Base-by-base conservation (phyloP, 2,888 invertebrate genomes). In the Microctonus brassicae region DNA sequence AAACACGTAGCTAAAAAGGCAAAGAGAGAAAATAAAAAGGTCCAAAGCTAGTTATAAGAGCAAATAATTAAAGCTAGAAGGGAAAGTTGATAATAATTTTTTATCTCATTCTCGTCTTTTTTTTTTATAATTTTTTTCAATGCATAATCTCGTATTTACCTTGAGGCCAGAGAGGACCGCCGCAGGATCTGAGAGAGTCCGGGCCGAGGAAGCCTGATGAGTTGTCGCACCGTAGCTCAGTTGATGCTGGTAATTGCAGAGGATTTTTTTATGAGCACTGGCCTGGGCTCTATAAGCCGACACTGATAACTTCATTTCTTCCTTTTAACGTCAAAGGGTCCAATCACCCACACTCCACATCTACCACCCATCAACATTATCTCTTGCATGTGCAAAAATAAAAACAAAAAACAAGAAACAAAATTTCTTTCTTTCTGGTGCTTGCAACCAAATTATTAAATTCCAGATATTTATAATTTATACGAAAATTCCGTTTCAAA, bases 281-380 rank as follows among this genome's bases (percentile, higher is more conserved):
- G 95, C 94, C 89, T 95, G 95, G 86, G 95, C 95, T 88, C 95
- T 92, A 88, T 94, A 95, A 84, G 95, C 95, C 84, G 95, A 95
- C 84, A 95, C 95, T 88, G 95, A 95, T 86, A 95, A 90, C 92
- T 95, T 95, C 95, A 95, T 95, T 84, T 84, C 87, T 86, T 76
- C 75, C 79, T 76, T 73, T 81, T 83, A 80, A 79, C 80, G 78
- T 79, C 79, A 81, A 80, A 74, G 79, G 80, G 75, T 79, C 79
- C 78, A 77, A 77, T 79, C 78, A 81, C 77, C 79, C 80, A 73
- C 78, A 73, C 47, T 47, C n/a, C 79, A 77, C 70, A 70, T 74
- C 68, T 73, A 69, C 66, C 76, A 72, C 74, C 75, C 61, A 29
- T 64, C 55, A 64, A 42, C 66, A 66, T 75, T 73, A 63, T 62